Evolutionary conservation across 2,797 vertebrate genomes (phyloP), one percentile per base, ranked within the genome.

Genomic region (Carapus acus): DNA sequence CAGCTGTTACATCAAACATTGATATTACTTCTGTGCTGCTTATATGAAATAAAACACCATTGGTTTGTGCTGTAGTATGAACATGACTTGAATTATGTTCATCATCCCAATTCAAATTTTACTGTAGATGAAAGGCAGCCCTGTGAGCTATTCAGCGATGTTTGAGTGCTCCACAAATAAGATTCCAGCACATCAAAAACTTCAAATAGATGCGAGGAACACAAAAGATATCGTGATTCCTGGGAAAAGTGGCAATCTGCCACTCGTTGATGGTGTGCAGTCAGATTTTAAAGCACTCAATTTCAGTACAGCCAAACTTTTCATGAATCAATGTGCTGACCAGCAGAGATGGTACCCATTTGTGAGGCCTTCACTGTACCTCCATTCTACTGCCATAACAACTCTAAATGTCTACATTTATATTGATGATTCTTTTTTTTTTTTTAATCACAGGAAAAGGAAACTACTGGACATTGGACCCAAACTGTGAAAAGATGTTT

Each of bases 401-500:
- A 5, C 4, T 27, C 9, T 27, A 27, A 27, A 27, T 4, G 4
- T 27, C 5, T 40, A 14, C 14, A 8, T 21, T 20, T 14, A 14
- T 6, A 8, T 1, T 34, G 15, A 42, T 1, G 2, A 29, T 2
- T 39, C 2, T 2, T 37, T 15, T 50, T n/a, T 58, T 7, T n/a
- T 58, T 7, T 58, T 22, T 2, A 45, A 16, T 6, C 15, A 1
- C 66, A 99, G 96, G 96, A 13, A 98, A 99, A 58, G 96, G 96
- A 34, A 99, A 99, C 74, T 99, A 99, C 77, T 99, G 96, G 96
- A 99, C 96, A 3, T 72, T 99, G 67, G 96, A 99, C 71, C 96
- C 96, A 13, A 99, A 99, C 89, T 98, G 96, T 46, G 96, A 98
- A 74, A 99, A 99, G 78, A 99, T 99, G 96, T 99, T 99, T 56